Conservation (phyloP, 2,888 invertebrate species). For the Nemotelus pantherinus region DNA sequence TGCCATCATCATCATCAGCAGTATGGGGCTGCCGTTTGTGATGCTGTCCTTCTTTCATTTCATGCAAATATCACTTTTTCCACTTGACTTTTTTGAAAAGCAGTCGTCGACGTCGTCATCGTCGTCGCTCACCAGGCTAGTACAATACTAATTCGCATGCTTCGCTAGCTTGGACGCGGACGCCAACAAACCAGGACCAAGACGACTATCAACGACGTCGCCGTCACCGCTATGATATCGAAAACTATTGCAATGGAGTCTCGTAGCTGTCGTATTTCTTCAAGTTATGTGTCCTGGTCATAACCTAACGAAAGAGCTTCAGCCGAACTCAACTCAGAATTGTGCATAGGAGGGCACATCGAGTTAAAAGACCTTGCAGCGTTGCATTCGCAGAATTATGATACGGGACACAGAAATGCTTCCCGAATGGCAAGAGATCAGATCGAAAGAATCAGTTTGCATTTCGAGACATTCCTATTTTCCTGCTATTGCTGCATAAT, state of each 20-base stretch:
- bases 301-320: constrained; percentile 32
- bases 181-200: constrained; percentile 4
- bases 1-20: constrained; percentile 42
- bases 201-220: constrained; percentile 3
- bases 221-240: constrained; percentile 25
- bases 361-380: neutral
- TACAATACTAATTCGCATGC: neutral
- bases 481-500: constrained; percentile 46
- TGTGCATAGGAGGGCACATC: constrained; percentile 1
- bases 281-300: constrained; percentile 45
- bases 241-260: constrained; percentile 48
- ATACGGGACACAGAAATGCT: neutral
- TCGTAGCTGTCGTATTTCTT: constrained; percentile 49
- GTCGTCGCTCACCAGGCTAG: neutral
- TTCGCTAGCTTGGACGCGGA: neutral
- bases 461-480: constrained; percentile 36
- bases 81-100: neutral
- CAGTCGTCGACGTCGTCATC: neutral
- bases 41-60: constrained; percentile 46
- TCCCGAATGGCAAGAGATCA: constrained; percentile 9
- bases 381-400: neutral
- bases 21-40: constrained; percentile 2
- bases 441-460: constrained; percentile 25
- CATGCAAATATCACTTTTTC: constrained; percentile 50
- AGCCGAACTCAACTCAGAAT: neutral